Evolutionary conservation across 1,140 invertebrate species (phyloP), one percentile per base, ranked within the genome.

Genomic region (Polypedilum vanderplanki): DNA sequence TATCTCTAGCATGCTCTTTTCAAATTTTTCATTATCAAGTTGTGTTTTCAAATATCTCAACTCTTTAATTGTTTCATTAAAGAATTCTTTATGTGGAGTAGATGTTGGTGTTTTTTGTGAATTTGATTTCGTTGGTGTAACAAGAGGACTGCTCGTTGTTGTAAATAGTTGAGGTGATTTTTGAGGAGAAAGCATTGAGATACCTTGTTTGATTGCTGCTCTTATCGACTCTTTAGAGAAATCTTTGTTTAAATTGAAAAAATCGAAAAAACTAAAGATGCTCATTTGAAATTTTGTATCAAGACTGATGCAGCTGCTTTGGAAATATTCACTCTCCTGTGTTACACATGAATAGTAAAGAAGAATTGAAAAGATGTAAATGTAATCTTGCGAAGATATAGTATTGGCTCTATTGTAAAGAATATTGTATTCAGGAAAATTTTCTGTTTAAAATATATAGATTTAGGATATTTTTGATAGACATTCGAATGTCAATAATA

Each of bases 51-150:
- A 2, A 18, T n/a, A 20, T 70, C 18, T 18, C 17, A 70, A 10
- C 10, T 70, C 65, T 18, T 70, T 70, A n/a, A 70, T 18, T 70
- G n/a, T 70, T 9, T n/a, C 15, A 70, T 70, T 70, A 17, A 70
- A 18, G 7, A 20, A 70, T 18, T 18, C 65, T 70, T 70, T 70
- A 22, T 18, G n/a, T n/a, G 65, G 65, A 18, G 65, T 70, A 18
- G 65, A 18, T 70, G 65, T 70, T 22, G 65, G 65, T 70, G 65
- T 70, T 22, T 70, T 70, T 1, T 9, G 3, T 7, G 17, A 17
- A 70, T 17, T 70, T 18, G 7, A 18, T 20, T 7, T 18, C 1
- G 65, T 18, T 33, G 17, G 18, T 18, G 10, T 70, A 22, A 10
- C 10, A 57, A 15, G 46, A 57, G 46, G n/a, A 17, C 46, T 17